phyloP scores from a whole-genome alignment of 1,140 invertebrate species.

The Tetragonula clypearis region DNA sequence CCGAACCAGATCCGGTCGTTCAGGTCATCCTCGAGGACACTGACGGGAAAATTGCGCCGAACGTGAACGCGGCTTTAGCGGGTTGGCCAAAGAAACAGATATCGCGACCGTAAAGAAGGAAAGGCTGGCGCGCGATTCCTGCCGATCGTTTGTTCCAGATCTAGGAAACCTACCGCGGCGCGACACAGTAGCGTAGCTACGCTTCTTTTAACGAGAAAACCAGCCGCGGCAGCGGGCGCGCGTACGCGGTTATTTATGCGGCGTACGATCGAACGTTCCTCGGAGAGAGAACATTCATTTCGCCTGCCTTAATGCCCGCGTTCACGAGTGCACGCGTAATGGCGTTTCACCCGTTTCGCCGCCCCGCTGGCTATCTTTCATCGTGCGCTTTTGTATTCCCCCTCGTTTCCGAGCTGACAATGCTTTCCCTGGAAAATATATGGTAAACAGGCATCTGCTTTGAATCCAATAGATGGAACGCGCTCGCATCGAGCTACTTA shows the following conservation, averaged over 20 bases:
- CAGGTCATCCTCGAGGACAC: neutral
- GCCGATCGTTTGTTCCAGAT: conserved; percentile 57
- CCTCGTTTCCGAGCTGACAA: conserved; percentile 38
- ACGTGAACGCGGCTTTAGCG: neutral
- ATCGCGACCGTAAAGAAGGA: conserved; percentile 43
- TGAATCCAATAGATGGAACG: conserved; percentile 42
- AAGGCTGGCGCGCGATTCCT: conserved; percentile 43
- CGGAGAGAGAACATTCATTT: conserved; percentile 35
- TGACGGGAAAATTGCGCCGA: neutral
- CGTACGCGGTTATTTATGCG: conserved; percentile 30
- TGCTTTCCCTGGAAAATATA: conserved; percentile 51
- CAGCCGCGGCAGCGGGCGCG: neutral
- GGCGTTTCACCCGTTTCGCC: conserved; percentile 27
- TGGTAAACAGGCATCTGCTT: conserved; percentile 31
- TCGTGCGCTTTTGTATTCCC: conserved; percentile 48
- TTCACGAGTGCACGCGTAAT: conserved; percentile 29
- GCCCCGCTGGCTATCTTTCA: conserved; percentile 41
- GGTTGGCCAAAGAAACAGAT: conserved; percentile 38
- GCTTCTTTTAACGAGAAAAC: conserved; percentile 40
- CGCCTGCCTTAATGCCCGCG: conserved; percentile 34
- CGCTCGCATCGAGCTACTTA: neutral
- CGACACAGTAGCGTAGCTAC: conserved; percentile 51
- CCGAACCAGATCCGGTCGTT: too few relatives aligned
- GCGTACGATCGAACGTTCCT: conserved; percentile 17
- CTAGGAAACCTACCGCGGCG: conserved; percentile 60